These are phyloP conservation scores for Corynorhinus townsendii DNA, from an alignment of 2,113 vertebrate species.

Conservation along the genomic window DNA sequence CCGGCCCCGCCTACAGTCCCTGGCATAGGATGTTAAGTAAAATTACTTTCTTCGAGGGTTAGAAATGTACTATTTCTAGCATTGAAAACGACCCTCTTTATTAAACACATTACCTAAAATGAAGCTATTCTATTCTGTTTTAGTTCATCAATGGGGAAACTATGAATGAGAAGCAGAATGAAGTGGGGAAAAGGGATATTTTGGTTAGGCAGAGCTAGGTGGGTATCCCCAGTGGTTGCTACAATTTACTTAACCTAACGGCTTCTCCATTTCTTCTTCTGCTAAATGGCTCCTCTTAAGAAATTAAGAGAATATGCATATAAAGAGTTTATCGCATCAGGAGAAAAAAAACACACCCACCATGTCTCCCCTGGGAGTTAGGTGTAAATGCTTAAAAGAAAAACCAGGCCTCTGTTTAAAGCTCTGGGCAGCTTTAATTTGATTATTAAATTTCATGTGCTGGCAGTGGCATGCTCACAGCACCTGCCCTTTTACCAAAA, in stretches of 20 bases:
- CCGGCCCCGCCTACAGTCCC: not conserved
- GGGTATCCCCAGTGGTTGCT: not conserved
- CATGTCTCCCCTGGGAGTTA: not conserved
- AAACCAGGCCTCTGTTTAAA: not conserved
- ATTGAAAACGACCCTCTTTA: not conserved
- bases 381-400: not conserved
- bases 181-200: not conserved
- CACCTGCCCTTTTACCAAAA: not conserved
- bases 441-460: not conserved
- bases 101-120: not conserved
- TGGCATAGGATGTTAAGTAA: not conserved
- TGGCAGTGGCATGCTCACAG: accelerated
- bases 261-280: not conserved
- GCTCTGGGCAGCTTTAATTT: not conserved
- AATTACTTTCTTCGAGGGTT: not conserved
- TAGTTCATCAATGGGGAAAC: not conserved
- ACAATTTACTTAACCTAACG: not conserved
- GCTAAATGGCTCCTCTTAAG: not conserved
- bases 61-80: not conserved
- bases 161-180: not conserved
- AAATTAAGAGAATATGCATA: not conserved
- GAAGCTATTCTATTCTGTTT: not conserved
- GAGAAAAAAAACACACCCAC: not conserved
- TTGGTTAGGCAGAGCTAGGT: not conserved
- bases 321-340: not conserved